Evolutionary conservation across 1,140 invertebrate genomes (phyloP), one percentile per base, ranked within the genome.

Genomic region (Phthorimaea operculella): DNA sequence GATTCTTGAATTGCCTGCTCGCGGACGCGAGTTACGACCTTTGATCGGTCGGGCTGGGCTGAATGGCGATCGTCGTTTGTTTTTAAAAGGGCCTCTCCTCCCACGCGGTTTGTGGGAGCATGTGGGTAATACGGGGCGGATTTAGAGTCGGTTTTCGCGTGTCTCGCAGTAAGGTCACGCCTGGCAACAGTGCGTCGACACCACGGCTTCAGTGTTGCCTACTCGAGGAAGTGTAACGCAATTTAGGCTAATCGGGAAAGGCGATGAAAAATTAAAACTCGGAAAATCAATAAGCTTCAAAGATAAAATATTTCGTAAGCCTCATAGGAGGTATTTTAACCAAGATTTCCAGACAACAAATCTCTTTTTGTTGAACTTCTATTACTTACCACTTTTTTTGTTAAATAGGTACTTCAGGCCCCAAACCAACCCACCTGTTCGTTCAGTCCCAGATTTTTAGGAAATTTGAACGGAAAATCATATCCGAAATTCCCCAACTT

Each of bases 171-270:
- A 65, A 64, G 64, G 68, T 74, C 64, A 66, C 45, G 51, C 59
- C 48, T 59, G 59, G 53, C 50, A n/a, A 11, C 71, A 72, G 80
- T 80, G 70, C 80, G 76, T 80, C 77, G 80, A 77, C 80, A 69
- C 71, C 73, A 80, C 72, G 16, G 39, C 3, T n/a, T 28, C 21
- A 28, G 21, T 28, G 21, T 28, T 28, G 21, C 21, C 39, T 4
- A 42, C 3, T 42, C 9, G 3, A 42, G 21, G 2, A 28, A 28
- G n/a, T 28, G 21, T 28, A 4, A 4, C 21, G 21, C 21, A 2
- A 28, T 28, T 28, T 28, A 42, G 3, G 39, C 39, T 42, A 42
- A 4, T 14, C 14, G 2, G 8, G 39, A 42, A 4, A 42, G 14
- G 11, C 11, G 11, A 11, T 8, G 11, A 14, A n/a, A n/a, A n/a